Evolutionary conservation across 2,888 invertebrate species (phyloP).

Genomic region (Lypha dubia): DNA sequence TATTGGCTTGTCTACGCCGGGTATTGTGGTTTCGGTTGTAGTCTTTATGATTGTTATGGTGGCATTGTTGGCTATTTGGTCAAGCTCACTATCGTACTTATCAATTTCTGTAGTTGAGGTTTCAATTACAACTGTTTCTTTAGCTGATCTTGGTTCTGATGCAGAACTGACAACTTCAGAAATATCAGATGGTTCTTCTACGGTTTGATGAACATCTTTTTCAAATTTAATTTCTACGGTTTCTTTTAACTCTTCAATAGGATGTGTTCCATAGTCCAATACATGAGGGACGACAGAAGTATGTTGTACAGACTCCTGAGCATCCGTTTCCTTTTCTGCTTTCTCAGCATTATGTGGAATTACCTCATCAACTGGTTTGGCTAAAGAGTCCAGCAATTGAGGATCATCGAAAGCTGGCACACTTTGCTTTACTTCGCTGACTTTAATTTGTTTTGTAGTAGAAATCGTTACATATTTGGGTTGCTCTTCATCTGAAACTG

Average conservation of each 20-base stretch:
- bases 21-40: conserved; percentile 45
- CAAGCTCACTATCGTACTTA: conserved; percentile 47
- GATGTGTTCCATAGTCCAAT: not conserved
- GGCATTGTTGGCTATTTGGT: conserved; percentile 56
- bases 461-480: not conserved
- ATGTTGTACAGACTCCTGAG: not conserved
- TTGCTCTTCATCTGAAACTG: not conserved
- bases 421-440: not conserved
- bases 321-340: not conserved
- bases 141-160: not conserved
- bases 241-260: not conserved
- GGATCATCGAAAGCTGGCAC: not conserved
- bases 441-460: not conserved
- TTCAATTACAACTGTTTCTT: not conserved
- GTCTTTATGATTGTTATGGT: conserved; percentile 62
- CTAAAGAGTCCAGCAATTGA: not conserved
- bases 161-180: not conserved
- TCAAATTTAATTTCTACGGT: not conserved
- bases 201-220: not conserved
- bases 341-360: not conserved
- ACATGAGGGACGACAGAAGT: not conserved
- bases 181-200: not conserved
- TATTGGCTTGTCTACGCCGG: conserved; percentile 44
- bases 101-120: not conserved
- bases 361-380: not conserved